A percentile compares a stretch with the other conserved stretches of the same genome.
phyloP scores from a whole-genome alignment of 2,113 vertebrate genomes.

The Emydocephalus ijimae region DNA sequence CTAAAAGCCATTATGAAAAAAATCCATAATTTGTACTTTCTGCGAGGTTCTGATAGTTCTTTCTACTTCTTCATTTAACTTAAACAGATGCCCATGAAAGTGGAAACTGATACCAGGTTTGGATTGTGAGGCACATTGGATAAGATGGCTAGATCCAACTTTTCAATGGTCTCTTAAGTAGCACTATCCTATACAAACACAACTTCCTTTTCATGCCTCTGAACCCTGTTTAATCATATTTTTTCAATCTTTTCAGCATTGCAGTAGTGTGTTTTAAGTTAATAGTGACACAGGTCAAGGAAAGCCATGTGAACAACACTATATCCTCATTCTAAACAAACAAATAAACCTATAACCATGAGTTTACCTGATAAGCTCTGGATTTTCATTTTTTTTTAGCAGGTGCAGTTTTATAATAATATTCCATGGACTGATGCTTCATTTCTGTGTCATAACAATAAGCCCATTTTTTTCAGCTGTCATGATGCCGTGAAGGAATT shows the following conservation, averaged over 20 bases:
- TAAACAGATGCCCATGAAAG: background rate
- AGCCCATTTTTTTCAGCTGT: background rate
- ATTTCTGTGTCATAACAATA: background rate
- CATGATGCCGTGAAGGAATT: background rate
- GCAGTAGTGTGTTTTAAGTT: background rate
- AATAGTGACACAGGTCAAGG: background rate
- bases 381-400: background rate
- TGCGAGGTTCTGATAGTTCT: background rate
- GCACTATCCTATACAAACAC: background rate
- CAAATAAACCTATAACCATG: background rate
- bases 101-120: background rate
- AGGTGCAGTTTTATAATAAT: background rate
- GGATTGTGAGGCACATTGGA: background rate
- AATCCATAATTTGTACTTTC: background rate
- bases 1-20: background rate
- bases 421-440: background rate
- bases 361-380: background rate
- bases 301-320: background rate
- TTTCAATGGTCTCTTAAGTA: background rate
- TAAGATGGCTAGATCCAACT: background rate
- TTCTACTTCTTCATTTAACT: background rate
- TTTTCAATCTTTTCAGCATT: background rate
- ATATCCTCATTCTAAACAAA: background rate
- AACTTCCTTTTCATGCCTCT: background rate
- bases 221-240: background rate